Evolutionary conservation across 2,888 invertebrate species (phyloP), one percentile per base, ranked within the genome.

Genomic region (Pristionchus entomophagus): DNA sequence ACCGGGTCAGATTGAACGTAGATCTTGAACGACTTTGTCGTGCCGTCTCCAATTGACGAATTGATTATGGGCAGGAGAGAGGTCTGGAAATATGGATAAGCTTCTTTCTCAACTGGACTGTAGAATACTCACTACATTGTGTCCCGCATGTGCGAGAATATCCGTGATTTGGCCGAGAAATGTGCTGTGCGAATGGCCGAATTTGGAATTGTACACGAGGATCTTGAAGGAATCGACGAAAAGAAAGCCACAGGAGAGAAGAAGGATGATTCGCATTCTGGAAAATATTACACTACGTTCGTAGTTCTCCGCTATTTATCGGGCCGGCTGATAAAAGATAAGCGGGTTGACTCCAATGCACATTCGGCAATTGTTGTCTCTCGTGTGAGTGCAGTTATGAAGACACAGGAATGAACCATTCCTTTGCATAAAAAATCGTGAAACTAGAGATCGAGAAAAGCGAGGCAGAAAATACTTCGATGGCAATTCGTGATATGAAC

Each of bases 171-270:
- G 35, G 0, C 73, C 73, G n/a, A 73, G 35, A 38, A 41, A 41
- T 22, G 35, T 73, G 38, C 73, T 73, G 5, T 73, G 73, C 3
- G 73, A 73, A 41, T 73, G 73, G 14, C 73, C 38, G 73, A 14
- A 73, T 22, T 73, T 38, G 22, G 73, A 41, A 22, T 73, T 73
- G 73, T 73, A 17, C 10, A 73, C 73, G 73, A 73, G 73, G n/a
- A 73, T 73, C 19, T 73, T 73, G 73, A 38, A 73, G 0, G 59
- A 59, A 1, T 59, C 29, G 0, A 17, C 26, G 14, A 10, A 29
- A 2, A 19, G 0, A 53, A 56, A 3, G 4, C 1, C 2, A 26
- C 3, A n/a, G 4, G 56, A 26, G 56, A 56, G 56, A 56, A 56
- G 56, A 26, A 56, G 56, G 26, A n/a, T 26, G 56, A 56, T 56